A percentile compares a stretch with the other conserved stretches of the same genome.
phyloP scores from a whole-genome alignment of 1,140 invertebrate species.

The Drosophila sechellia region DNA sequence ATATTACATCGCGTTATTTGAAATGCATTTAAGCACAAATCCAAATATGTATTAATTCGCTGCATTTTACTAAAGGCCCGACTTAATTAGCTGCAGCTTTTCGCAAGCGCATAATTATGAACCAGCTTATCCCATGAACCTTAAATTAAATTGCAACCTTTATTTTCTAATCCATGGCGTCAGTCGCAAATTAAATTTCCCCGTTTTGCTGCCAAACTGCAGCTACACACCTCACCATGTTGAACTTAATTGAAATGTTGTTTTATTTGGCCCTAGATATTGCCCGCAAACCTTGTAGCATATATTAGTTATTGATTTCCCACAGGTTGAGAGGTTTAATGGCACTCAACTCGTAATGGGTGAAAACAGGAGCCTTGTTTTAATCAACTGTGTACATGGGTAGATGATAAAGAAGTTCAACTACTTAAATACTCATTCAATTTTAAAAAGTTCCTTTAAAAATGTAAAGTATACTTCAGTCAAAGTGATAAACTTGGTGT shows the following conservation, averaged over 20 bases:
- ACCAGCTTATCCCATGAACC: conserved; percentile 18
- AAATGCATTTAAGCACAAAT: conserved; percentile 16
- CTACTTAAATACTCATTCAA: too few species aligned
- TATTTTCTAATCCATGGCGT: neutral
- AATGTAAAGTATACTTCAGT: too few species aligned
- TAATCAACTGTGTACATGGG: conserved; percentile 17
- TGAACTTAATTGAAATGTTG: conserved; percentile 71
- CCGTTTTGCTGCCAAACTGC: conserved; percentile 19
- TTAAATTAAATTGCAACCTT: too few species aligned
- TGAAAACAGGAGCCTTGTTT: conserved; percentile 7
- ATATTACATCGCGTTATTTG: conserved; percentile 1
- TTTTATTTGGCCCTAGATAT: conserved; percentile 37
- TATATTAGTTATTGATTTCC: conserved; percentile 69
- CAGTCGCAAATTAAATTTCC: conserved; percentile 41
- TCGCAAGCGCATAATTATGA: conserved; percentile 23
- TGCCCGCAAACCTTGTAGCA: conserved; percentile 24
- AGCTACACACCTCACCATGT: conserved; percentile 37
- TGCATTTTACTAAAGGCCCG: conserved; percentile 3
- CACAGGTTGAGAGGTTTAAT: conserved; percentile 24
- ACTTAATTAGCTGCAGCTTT: conserved; percentile 37
- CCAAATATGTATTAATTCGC: conserved; percentile 10
- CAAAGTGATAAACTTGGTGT: too few species aligned
- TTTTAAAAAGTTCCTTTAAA: neutral
- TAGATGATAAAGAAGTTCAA: neutral
- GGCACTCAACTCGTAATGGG: conserved; percentile 18